Evolutionary conservation across 2,888 invertebrate species (phyloP).

Genomic region (Orchesellides sinensis): DNA sequence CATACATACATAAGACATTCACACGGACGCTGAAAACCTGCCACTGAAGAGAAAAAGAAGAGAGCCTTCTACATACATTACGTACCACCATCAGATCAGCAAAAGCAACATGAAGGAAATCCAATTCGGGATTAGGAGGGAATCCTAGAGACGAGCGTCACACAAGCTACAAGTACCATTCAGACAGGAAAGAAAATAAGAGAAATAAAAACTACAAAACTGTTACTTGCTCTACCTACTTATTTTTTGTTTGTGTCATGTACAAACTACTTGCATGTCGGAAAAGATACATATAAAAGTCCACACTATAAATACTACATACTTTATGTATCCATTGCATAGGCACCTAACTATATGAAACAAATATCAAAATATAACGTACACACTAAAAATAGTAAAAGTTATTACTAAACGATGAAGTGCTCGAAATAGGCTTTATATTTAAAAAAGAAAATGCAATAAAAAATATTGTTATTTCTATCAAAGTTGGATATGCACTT

Average conservation of each 20-base stretch:
- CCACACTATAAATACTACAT: too few species aligned
- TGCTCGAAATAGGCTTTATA: too few species aligned
- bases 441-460: too few species aligned
- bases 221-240: not conserved
- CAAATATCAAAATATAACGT: too few species aligned
- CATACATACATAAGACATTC: conserved; percentile 29
- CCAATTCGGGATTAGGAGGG: conserved; percentile 62
- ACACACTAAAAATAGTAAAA: too few species aligned
- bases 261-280: not conserved
- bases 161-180: not conserved
- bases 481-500: too few species aligned
- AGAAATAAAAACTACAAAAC: conserved; percentile 17
- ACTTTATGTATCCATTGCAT: too few species aligned
- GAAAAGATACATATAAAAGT: too few species aligned
- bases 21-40: conserved; percentile 14
- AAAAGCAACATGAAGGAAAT: conserved; percentile 53
- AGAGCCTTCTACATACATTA: not conserved
- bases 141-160: conserved; percentile 47
- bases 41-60: not conserved
- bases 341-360: too few species aligned
- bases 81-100: conserved; percentile 12
- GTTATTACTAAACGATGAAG: too few species aligned
- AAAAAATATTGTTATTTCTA: too few species aligned
- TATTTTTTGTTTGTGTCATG: conserved; percentile 22
- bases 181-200: conserved; percentile 34